Conservation (phyloP, 2,797 vertebrate genomes). For the Vultur gryphus region DNA sequence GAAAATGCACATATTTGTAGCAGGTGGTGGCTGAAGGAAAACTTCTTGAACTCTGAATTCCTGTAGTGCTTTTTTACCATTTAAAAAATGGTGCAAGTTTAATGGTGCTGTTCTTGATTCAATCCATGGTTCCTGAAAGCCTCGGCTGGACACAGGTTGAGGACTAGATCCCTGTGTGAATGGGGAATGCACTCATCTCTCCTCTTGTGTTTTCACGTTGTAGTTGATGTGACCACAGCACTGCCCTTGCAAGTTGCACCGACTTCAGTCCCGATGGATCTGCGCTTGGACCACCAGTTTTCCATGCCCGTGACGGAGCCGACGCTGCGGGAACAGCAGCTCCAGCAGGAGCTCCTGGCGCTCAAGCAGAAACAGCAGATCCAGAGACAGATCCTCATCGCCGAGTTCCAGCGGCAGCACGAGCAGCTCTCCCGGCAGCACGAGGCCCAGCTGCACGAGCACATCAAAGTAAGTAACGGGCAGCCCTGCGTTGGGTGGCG, state of each 20-base stretch:
- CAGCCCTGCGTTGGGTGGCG: background rate
- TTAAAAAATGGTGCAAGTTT: background rate
- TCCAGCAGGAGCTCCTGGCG: constrained; percentile 93
- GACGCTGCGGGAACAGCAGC: constrained; percentile 86
- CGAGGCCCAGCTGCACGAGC: constrained; percentile 94
- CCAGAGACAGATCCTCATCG: constrained; percentile 95
- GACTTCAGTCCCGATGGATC: constrained; percentile 91
- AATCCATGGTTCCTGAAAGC: accelerated
- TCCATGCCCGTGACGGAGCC: constrained; percentile 74
- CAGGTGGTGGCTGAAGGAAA: background rate
- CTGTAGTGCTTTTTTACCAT: background rate
- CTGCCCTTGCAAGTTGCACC: constrained; percentile 91
- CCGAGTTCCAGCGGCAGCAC: constrained; percentile 96
- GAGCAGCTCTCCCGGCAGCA: constrained; percentile 97
- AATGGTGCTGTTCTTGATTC: background rate
- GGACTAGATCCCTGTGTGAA: background rate
- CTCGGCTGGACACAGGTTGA: background rate
- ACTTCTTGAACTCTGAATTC: background rate
- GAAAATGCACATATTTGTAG: accelerated
- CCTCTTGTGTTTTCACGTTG: background rate
- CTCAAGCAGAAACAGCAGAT: constrained; percentile 99
- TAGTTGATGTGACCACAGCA: constrained; percentile 88
- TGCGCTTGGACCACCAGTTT: constrained; percentile 88
- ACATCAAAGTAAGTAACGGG: constrained; percentile 84
- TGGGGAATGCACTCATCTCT: background rate